Base-by-base conservation (phyloP, 2,797 vertebrate species). In the Kryptolebias ocellatus region DNA sequence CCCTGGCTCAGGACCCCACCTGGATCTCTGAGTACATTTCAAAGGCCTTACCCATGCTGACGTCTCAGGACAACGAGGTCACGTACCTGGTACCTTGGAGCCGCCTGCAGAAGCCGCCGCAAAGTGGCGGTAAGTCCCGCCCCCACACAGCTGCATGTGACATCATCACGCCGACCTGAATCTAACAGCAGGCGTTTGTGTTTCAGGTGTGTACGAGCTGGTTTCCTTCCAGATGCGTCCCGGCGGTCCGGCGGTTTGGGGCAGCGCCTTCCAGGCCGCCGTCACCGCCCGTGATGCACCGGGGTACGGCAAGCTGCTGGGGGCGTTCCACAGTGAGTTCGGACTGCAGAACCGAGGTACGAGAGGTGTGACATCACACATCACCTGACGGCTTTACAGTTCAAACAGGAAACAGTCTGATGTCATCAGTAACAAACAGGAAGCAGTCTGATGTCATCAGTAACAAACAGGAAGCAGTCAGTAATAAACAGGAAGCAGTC, bases 21-120 rank as follows among this genome's bases (percentile, higher is more conserved):
- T 98, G 96, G 96, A 90, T 95, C 37, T 94, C 91, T 20, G 87
- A 95, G 64, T 96, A 96, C 78, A 83, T 96, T 17, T 93, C 94
- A 2, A 89, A 82, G 74, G 92, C 86, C 47, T 84, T 96, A 2
- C 87, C 95, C 4, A 89, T 96, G 87, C 60, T 97, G n/a, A 89
- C 79, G 1, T 93, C 92, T 34, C 96, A 98, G 81, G 92, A 95
- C 63, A 96, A 92, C 67, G 95, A 97, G 80, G 91, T 97, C 69
- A 84, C 90, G 28, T 96, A 96, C 65, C 79, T 97, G 73, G 93
- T 98, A 34, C 97, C 97, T 0, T 99, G 97, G 98, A 95, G 95
- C 81, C 90, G 86, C 8, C 79, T 98, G 52, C 83, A 91, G 72
- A 90, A 50, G 16, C 94, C 96, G 18, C 91, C 92, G 14, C 94